Percentiles rank a stretch among this genome's conserved stretches.
These are phyloP conservation scores for Archocentrus centrarchus DNA, from an alignment of 2,113 vertebrate genomes.

Conservation along the genomic window DNA sequence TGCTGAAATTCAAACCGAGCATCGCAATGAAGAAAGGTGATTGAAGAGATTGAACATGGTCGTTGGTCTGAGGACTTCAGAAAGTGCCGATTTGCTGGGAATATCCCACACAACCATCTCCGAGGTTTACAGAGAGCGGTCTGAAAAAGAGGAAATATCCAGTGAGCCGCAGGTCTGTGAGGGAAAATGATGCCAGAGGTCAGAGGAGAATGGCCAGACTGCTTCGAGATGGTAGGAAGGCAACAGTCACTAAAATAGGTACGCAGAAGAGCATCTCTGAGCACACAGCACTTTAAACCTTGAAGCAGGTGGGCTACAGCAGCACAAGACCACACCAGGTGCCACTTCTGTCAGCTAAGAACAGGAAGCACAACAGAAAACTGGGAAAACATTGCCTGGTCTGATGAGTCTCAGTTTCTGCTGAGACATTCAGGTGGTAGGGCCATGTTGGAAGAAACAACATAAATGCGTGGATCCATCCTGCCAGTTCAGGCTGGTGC, in stretches of 20 bases:
- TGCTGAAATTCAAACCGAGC: neutral
- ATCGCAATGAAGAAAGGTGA: neutral
- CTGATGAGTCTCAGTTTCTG: neutral
- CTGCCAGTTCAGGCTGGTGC: neutral
- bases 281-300: neutral
- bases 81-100: neutral
- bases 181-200: neutral
- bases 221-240: neutral
- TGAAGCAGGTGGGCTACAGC: neutral
- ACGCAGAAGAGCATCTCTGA: neutral
- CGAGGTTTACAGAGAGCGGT: neutral
- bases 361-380: neutral
- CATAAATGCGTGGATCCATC: neutral
- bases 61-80: neutral
- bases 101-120: neutral
- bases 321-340: neutral
- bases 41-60: neutral
- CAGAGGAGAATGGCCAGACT: too few relatives aligned
- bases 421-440: rapidly evolving
- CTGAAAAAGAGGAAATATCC: neutral
- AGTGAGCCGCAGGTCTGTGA: too few relatives aligned
- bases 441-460: neutral
- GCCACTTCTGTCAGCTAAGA: neutral
- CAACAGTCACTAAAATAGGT: neutral
- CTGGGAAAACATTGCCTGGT: neutral